Evolutionary conservation across 2,113 vertebrate genomes (phyloP).

Genomic region (Platysternon megacephalum): DNA sequence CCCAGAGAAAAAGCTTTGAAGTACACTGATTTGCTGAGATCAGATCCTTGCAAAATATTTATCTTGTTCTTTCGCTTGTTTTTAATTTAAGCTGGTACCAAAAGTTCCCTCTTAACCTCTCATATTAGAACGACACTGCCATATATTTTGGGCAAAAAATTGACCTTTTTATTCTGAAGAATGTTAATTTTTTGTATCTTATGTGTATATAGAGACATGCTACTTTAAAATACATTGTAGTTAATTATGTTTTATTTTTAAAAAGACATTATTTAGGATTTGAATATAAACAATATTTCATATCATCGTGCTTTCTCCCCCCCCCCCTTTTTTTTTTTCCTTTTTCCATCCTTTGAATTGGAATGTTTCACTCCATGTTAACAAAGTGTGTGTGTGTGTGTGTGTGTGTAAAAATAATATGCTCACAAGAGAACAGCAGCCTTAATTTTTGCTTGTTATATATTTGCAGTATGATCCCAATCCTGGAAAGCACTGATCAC

Average conservation of each 20-base stretch:
- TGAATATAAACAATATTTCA: background rate
- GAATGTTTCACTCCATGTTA: background rate
- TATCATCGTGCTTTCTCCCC: background rate
- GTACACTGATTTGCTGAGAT: background rate
- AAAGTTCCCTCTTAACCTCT: background rate
- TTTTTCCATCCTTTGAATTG: background rate
- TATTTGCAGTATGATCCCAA: background rate
- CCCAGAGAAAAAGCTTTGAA: background rate
- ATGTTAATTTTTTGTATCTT: background rate
- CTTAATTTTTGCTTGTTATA: background rate
- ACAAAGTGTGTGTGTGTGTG: background rate
- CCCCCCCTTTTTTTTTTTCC: too few species aligned
- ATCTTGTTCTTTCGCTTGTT: background rate
- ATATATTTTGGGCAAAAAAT: background rate
- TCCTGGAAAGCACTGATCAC: background rate
- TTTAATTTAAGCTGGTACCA: background rate
- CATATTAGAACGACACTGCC: background rate
- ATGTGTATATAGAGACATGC: background rate
- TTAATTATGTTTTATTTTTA: background rate
- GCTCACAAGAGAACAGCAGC: fast-evolving
- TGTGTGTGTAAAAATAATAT: fast-evolving
- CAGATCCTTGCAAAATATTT: background rate
- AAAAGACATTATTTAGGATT: background rate
- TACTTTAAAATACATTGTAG: background rate
- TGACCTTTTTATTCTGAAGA: background rate